Base-by-base conservation (phyloP, 1,140 invertebrate genomes). In the Orussus abietinus region DNA sequence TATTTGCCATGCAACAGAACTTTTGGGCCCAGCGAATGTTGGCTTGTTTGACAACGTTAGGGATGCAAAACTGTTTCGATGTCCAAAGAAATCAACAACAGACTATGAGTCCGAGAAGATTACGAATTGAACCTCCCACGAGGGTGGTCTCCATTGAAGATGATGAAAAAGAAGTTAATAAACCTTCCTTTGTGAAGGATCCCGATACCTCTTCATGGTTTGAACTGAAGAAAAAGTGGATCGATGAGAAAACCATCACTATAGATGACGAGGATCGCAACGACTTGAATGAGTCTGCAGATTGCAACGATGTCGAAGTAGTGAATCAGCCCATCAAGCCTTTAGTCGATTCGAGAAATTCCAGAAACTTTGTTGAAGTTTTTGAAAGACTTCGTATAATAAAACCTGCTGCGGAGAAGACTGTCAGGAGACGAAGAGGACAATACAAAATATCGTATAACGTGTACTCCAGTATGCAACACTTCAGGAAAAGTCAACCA, bases 211-310 rank as follows among this genome's bases (percentile, higher is more conserved):
- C 45, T 5, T 62, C 66, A 0, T 74, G 71, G 71, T 17, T 47
- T 1, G 62, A 74, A 32, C 44, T 70, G n/a, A 74, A 72, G 36
- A 50, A 47, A 29, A 71, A 59, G 36, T 70, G 66, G 67, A 51
- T 50, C 10, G 69, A 74, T 3, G 61, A 64, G 22, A 69, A 64
- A 37, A 72, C 64, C 0, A 74, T 74, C 4, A 71, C 64, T 0
- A 72, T 74, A 11, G 62, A 65, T 12, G 69, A 72, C 28, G 69
- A 74, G 15, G 64, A 74, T 7, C 51, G 54, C 28, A 5, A 5
- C 10, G 29, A 22, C n/a, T 53, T 26, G 14, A 49, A 56, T 7
- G 18, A 38, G 1, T 38, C 34, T 14, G 35, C 34, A 6, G 58
- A 66, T 29, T 42, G 20, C 15, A 63, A 55, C 7, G 67, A 74